These are phyloP conservation scores for Melinaea marsaeus DNA, from an alignment of 2,888 invertebrate genomes.

Conservation along the genomic window DNA sequence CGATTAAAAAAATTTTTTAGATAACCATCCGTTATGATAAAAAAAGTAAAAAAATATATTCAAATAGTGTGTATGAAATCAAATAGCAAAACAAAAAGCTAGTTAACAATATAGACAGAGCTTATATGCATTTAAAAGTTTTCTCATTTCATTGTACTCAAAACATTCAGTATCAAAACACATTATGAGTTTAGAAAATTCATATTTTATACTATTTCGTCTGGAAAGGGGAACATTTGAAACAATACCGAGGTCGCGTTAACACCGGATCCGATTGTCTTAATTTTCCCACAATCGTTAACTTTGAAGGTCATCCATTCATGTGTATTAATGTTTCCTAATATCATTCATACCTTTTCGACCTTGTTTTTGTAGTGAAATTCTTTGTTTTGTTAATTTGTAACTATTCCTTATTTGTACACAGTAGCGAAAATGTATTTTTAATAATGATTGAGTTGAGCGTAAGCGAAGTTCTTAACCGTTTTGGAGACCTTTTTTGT, in stretches of 20 bases:
- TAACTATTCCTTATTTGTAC: neutral
- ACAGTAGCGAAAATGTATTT: too few relatives aligned
- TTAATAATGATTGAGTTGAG: too few relatives aligned
- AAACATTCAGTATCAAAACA: neutral
- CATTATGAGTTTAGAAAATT: too few relatives aligned
- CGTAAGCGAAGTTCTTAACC: too few relatives aligned
- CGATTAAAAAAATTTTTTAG: too few relatives aligned
- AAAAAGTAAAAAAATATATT: too few relatives aligned
- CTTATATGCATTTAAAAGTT: too few relatives aligned
- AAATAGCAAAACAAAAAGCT: too few relatives aligned
- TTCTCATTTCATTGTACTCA: neutral
- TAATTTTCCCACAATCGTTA: slow-evolving; percentile 55
- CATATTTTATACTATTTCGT: neutral
- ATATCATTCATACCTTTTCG: slow-evolving; percentile 6
- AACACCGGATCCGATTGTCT: slow-evolving; percentile 18
- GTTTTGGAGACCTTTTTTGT: too few relatives aligned
- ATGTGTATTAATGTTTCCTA: slow-evolving; percentile 20
- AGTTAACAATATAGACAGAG: too few relatives aligned
- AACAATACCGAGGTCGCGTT: slow-evolving; percentile 26
- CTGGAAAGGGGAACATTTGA: slow-evolving; percentile 14
- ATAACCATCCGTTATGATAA: too few relatives aligned
- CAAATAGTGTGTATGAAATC: too few relatives aligned
- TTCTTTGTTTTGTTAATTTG: neutral
- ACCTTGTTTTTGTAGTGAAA: slow-evolving; percentile 1
- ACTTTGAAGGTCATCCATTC: slow-evolving; percentile 46